Base-by-base conservation (phyloP, 2,888 invertebrate genomes). In the Theretra japonica region DNA sequence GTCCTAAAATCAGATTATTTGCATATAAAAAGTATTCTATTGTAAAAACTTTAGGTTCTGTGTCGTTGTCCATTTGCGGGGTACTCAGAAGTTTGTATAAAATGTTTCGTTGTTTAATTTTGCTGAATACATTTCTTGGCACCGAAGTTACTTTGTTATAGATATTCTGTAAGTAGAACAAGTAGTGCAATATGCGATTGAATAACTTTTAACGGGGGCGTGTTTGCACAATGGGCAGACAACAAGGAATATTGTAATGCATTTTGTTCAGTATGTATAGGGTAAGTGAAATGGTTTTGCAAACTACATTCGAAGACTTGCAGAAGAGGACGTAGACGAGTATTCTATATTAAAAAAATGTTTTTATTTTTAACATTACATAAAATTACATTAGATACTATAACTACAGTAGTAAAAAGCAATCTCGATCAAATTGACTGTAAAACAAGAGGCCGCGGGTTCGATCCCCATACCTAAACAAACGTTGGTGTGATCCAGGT, bases 101-200 rank as follows among this genome's bases (percentile, higher is more conserved):
- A 62, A 41, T 62, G 62, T 62, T 62, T 33, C 11, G 11, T 33
- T 62, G 62, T 62, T 8, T 33, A 41, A 62, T 8, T 62, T 41
- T 11, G 53, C 53, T 17, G 41, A 62, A 62, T 21, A 62, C 33
- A 62, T 30, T 11, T 62, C 62, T 62, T 62, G 62, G 62, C 62
- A 41, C 62, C 15, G 25, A 25, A 41, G n/a, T 62, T 62, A 62
- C 62, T 15, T n/a, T 33, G 62, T 21, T 33, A 62, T n/a, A 60
- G 23, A 58, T 25, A 58, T 4, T 15, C 4, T 58, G 21, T 23
- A 62, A 33, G n/a, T 41, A 15, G 41, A 8, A 62, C 15, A 62
- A 62, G 33, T 59, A 59, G 19, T 30, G 30, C 62, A 21, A 62
- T 62, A 62, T 30, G 30, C 15, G 19, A 59, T 59, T 59, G 25